Evolutionary conservation across 2,797 vertebrate genomes (phyloP), one percentile per base, ranked within the genome.

Genomic region (Crenuchus spilurus): DNA sequence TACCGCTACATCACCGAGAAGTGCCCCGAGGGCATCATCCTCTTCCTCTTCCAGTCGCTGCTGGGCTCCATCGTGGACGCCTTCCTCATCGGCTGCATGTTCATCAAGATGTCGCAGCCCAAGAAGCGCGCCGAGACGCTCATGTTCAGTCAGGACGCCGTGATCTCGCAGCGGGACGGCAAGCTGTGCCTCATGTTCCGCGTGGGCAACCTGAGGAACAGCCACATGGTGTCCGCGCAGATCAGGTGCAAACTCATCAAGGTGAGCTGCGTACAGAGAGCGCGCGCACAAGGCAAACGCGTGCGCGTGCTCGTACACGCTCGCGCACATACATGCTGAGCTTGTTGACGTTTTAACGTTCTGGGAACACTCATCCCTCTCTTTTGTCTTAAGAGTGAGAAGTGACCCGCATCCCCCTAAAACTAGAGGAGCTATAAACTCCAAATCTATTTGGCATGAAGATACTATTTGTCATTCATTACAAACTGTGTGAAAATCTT

Each of bases 141-240:
- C 61, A 95, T 97, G 95, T 96, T 97, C 88, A 97, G 95, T 77
- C 94, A 90, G 11, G 92, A 93, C 13, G 91, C 95, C 0, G 95
- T 97, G 44, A 92, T 97, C 78, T 96, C 95, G 0, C 94, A 94
- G 87, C 89, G 95, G n/a, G 95, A 97, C 62, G 95, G 93, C 2
- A 95, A 93, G 79, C 91, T 97, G 71, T 96, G 95, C 89, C 93
- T 97, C 87, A 97, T 97, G 95, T 97, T 97, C 78, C 92, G 95
- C 0, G 95, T 97, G 44, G 95, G 95, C 24, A 97, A 97, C 89
- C 92, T 97, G 81, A 90, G 95, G 57, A 97, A 97, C 91, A 96
- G 95, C 92, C 95, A 97, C 88, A 97, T 97, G 95, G 95, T 97
- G 77, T 97, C 95, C 0, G 95, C 95, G 28, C 95, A 97, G 91